Evolutionary conservation across 2,888 invertebrate genomes (phyloP).

Genomic region (Caenorhabditis drosophilae): DNA sequence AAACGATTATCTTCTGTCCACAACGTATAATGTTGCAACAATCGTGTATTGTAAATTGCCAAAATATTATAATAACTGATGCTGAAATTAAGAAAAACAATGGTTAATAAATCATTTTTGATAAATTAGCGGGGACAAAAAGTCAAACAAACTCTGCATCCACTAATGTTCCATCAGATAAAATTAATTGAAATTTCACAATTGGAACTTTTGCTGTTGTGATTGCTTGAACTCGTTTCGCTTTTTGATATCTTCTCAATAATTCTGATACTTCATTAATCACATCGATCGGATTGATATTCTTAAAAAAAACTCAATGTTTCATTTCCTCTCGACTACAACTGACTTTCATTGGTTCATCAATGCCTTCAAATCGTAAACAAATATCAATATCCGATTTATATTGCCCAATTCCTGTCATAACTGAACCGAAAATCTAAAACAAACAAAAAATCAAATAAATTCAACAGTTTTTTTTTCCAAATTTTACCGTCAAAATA

Average conservation of each 20-base stretch:
- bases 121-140: too few species aligned
- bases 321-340: too few species aligned
- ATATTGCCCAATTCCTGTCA: constrained; percentile 75
- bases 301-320: constrained; percentile 4
- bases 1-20: constrained; percentile 73
- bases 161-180: constrained; percentile 50
- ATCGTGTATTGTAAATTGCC: constrained; percentile 74
- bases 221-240: constrained; percentile 55
- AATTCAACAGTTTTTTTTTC: neutral
- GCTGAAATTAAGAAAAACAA: constrained; percentile 38
- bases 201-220: constrained; percentile 75
- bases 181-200: constrained; percentile 73
- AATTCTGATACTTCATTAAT: constrained; percentile 8
- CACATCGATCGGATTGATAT: constrained; percentile 8
- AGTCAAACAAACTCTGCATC: constrained; percentile 72
- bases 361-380: constrained; percentile 72
- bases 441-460: constrained; percentile 59
- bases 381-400: constrained; percentile 75
- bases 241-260: constrained; percentile 5
- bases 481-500: constrained; percentile 1
- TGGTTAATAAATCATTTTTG: constrained; percentile 4
- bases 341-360: constrained; percentile 43
- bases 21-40: constrained; percentile 72
- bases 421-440: constrained; percentile 74
- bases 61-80: constrained; percentile 75